Evolutionary conservation across 2,888 invertebrate species (phyloP).

Genomic region (Actias luna): DNA sequence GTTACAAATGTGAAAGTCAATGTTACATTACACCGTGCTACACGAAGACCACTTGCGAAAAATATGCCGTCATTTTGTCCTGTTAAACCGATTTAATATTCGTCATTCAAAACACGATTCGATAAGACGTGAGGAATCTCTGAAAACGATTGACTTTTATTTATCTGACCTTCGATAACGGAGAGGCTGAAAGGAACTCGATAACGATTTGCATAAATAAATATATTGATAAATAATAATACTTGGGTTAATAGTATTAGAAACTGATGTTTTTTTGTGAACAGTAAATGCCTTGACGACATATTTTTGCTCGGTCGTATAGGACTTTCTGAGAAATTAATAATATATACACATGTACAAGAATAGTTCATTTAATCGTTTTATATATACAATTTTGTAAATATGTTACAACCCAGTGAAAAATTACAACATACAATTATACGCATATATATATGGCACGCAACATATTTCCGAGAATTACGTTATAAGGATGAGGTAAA

Average conservation of each 20-base stretch:
- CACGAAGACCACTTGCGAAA: constrained; percentile 35
- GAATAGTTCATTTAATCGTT: too few species aligned
- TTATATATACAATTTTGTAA: too few species aligned
- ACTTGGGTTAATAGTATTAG: not conserved
- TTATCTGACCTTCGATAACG: constrained; percentile 4
- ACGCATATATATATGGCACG: too few species aligned
- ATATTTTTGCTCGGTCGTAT: not conserved
- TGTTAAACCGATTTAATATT: constrained; percentile 24
- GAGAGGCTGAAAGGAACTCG: not conserved
- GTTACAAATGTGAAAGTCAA: constrained; percentile 76
- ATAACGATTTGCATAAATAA: constrained; percentile 1
- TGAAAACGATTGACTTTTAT: not conserved
- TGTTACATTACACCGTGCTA: constrained; percentile 67
- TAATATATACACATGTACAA: too few species aligned
- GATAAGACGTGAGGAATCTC: not conserved
- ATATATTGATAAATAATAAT: not conserved
- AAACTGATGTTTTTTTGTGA: not conserved
- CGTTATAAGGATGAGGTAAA: too few species aligned
- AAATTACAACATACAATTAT: too few species aligned
- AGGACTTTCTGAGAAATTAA: too few species aligned
- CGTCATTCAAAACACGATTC: not conserved
- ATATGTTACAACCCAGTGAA: too few species aligned
- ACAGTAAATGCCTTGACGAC: too few species aligned
- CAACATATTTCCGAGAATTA: too few species aligned
- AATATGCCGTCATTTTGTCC: constrained; percentile 31